phyloP scores from a whole-genome alignment of 2,888 invertebrate species.

The Troglohyphantes excavatus region DNA sequence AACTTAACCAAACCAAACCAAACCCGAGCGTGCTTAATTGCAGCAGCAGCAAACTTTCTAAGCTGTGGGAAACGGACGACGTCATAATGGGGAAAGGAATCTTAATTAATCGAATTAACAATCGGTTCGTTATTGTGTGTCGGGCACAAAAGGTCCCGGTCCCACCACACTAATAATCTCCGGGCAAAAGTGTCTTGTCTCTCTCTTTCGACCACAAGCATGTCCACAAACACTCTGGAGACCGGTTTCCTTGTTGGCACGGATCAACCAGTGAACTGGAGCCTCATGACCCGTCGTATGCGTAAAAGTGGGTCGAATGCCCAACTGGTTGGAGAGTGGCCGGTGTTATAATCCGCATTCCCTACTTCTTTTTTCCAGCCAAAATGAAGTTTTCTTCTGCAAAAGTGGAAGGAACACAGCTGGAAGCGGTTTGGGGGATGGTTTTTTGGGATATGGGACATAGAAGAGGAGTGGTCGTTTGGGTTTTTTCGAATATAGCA shows the following conservation, averaged over 20 bases:
- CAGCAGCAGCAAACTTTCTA: conserved; percentile 23
- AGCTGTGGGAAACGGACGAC: neutral
- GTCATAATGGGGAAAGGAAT: conserved; percentile 30
- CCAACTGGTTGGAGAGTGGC: conserved; percentile 58
- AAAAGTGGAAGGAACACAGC: conserved; percentile 10
- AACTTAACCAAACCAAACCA: neutral
- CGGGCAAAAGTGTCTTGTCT: conserved; percentile 53
- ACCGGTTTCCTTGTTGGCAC: conserved; percentile 42
- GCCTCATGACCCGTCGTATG: conserved; percentile 62
- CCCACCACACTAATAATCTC: conserved; percentile 8
- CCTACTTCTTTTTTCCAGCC: neutral
- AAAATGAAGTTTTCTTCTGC: conserved; percentile 7
- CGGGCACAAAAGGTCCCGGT: conserved; percentile 29
- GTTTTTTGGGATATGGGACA: conserved; percentile 13
- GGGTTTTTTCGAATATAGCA: neutral
- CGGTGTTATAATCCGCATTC: conserved; percentile 56
- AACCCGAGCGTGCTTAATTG: conserved; percentile 22
- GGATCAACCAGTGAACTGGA: conserved; percentile 76
- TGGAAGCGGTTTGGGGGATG: too few relatives aligned
- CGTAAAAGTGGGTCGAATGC: conserved; percentile 66
- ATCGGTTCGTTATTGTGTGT: conserved; percentile 29
- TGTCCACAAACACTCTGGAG: neutral
- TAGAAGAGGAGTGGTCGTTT: neutral
- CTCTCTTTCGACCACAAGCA: neutral
- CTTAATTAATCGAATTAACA: conserved; percentile 64